Evolutionary conservation across 2,888 invertebrate genomes (phyloP), one percentile per base, ranked within the genome.

Genomic region (Philereme transversata): DNA sequence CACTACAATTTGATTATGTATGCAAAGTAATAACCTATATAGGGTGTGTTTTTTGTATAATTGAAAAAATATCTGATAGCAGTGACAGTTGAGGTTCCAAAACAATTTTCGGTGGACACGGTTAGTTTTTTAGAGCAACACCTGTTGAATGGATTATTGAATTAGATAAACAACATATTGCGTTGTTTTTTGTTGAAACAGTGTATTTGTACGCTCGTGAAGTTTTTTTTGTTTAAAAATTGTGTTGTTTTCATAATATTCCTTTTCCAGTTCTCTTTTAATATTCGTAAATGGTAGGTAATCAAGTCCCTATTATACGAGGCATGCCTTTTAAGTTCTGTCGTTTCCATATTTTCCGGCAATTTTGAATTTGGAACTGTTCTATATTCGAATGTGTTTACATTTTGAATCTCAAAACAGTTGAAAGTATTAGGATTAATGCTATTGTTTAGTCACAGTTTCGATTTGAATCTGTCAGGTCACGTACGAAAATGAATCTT

Each of bases 51-150:
- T 82, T 84, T 85, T 84, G 71, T 75, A 62, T 49, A 44, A 54
- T 58, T 62, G 68, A 84, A 87, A 84, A 87, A 86, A 84, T 80
- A 81, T 77, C 78, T 76, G 86, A 88, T 84, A 86, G 71, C 74
- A 84, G 84, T 81, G 88, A 89, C 90, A 88, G 90, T 89, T 86
- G 88, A 87, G 77, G 79, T 74, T 77, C 71, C 75, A 74, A 81
- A 87, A 87, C 86, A 83, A 83, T 81, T 84, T 80, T 85, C 79
- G 74, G 81, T 84, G 87, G 88, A 82, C 84, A 86, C 83, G 83
- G 82, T 77, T 75, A 57, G 74, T 83, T 90, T 90, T 87, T 88
- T 85, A 71, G 62, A 66, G 59, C 70, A 65, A 72, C 90, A 91
- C 90, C 90, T 91, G 90, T 89, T 87, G 77, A 69, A 68, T 74